Conservation (phyloP, 1,140 invertebrate species). For the Steinernema khuongi region DNA sequence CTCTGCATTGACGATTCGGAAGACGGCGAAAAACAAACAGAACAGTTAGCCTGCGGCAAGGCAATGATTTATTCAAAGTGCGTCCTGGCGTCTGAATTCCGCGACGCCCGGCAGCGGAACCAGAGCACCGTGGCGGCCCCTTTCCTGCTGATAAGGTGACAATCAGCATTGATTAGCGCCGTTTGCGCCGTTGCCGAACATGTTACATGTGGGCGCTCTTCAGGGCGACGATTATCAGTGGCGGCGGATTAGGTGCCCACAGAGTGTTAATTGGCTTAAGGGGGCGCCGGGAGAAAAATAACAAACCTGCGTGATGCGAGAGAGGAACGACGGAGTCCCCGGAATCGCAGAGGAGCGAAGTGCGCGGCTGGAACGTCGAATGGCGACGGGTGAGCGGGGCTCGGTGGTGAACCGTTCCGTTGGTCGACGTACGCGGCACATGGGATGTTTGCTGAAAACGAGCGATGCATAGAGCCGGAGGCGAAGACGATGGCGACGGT, state of each 20-base stretch:
- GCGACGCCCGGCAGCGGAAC: not conserved
- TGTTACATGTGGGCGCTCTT: too few species aligned
- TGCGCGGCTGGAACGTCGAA: conserved; percentile 41
- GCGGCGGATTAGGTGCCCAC: not conserved
- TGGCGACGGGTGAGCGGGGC: conserved; percentile 35
- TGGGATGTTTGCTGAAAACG: conserved; percentile 12
- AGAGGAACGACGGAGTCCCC: not conserved
- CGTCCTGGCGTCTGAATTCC: not conserved
- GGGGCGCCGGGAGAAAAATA: not conserved
- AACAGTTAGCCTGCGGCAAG: not conserved
- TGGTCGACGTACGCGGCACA: conserved; percentile 11
- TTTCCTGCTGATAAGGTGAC: not conserved
- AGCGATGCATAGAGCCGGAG: not conserved
- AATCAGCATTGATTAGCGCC: not conserved
- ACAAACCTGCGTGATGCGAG: not conserved
- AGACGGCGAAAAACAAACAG: not conserved
- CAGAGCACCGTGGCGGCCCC: not conserved
- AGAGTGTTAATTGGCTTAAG: not conserved
- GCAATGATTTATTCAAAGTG: not conserved
- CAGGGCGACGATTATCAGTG: not conserved
- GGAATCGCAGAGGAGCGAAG: conserved; percentile 14
- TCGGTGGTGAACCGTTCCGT: conserved; percentile 11
- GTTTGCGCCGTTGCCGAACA: not conserved
- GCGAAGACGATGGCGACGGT: too few species aligned
- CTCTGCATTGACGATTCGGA: not conserved